Percentiles rank a stretch among this genome's conserved stretches.
These are phyloP conservation scores for Platichthys stellatus DNA, from an alignment of 2,113 vertebrate genomes.

Conservation along the genomic window DNA sequence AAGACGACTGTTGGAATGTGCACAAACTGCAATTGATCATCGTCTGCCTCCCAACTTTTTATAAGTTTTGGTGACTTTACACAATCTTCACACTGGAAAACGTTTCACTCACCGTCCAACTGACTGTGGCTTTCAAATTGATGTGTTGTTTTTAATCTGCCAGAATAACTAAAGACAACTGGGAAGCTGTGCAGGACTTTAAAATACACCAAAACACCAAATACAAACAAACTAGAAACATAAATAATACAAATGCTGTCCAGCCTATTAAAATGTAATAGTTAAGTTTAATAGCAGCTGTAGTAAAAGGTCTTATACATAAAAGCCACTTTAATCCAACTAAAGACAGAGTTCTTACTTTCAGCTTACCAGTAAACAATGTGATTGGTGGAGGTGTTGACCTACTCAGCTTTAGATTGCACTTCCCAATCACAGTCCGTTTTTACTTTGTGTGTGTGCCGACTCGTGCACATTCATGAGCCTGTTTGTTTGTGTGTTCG, in stretches of 20 bases:
- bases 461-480: not conserved
- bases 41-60: too few species aligned
- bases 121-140: not conserved
- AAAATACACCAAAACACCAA: not conserved
- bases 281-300: too few species aligned
- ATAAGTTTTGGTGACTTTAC: not conserved
- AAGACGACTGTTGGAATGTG: too few species aligned
- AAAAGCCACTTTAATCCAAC: not conserved
- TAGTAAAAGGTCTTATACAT: too few species aligned
- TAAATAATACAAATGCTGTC: too few species aligned
- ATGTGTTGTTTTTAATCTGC: not conserved
- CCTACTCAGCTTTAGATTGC: not conserved
- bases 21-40: too few species aligned
- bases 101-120: not conserved
- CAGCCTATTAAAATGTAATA: too few species aligned
- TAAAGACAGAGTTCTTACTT: not conserved
- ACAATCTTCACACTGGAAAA: not conserved
- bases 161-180: not conserved
- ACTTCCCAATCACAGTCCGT: not conserved
- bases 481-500: slow-evolving; percentile 32
- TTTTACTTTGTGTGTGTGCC: not conserved
- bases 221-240: not conserved
- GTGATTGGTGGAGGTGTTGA: not conserved
- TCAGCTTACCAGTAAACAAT: not conserved
- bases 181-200: not conserved